Conservation (phyloP, 2,797 vertebrate genomes). For the Poeciliopsis gracilis region DNA sequence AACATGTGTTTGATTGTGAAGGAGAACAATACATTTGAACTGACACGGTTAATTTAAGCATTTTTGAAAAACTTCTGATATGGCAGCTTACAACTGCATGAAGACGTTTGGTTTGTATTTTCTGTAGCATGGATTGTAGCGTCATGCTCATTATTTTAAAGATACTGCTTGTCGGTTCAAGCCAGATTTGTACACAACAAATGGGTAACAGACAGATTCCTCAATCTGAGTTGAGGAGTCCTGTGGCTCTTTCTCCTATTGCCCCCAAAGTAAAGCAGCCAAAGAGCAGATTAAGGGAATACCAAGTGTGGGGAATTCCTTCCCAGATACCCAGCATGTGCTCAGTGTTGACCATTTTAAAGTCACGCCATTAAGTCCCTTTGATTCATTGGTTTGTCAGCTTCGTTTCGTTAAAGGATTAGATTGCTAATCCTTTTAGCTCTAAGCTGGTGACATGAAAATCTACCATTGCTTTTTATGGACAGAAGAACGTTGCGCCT, state of each 20-base stretch:
- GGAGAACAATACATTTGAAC: background rate
- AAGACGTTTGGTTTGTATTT: background rate
- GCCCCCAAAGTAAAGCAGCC: background rate
- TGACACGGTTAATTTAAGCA: no score
- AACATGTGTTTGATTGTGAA: background rate
- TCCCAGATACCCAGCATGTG: slow-evolving; percentile 5
- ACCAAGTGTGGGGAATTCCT: slow-evolving; percentile 35
- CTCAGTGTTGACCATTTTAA: slow-evolving; percentile 14
- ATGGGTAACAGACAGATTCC: background rate
- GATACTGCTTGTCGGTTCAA: no score
- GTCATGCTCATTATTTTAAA: background rate
- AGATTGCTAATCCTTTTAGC: slow-evolving; percentile 76
- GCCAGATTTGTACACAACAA: background rate
- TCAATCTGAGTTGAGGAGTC: background rate
- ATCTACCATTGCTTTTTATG: slow-evolving; percentile 66
- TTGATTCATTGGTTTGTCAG: slow-evolving; percentile 58
- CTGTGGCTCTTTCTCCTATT: background rate
- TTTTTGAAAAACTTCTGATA: background rate
- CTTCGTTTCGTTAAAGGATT: slow-evolving; percentile 76
- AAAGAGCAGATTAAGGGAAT: slow-evolving; percentile 11
- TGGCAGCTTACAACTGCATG: background rate
- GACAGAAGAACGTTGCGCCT: slow-evolving; percentile 57
- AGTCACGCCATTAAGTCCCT: slow-evolving; percentile 29
- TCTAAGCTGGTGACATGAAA: slow-evolving; percentile 77
- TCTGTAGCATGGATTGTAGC: background rate